phyloP scores from a whole-genome alignment of 2,797 vertebrate species.

The Sebastes cheni region DNA sequence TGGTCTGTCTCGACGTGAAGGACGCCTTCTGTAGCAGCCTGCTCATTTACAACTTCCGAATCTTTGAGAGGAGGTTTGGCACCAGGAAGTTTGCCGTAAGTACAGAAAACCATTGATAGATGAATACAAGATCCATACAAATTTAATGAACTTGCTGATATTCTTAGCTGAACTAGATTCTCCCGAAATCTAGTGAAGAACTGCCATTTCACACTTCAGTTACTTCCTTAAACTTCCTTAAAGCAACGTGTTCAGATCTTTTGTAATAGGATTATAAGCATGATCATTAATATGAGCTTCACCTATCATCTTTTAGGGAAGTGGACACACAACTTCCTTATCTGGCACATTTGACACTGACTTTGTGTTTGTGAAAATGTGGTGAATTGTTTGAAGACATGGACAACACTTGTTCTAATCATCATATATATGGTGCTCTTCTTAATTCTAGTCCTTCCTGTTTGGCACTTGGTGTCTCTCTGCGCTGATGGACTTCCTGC shows the following conservation, averaged over 20 bases:
- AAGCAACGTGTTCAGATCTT: not conserved
- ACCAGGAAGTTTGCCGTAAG: constrained; percentile 96
- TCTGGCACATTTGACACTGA: not conserved
- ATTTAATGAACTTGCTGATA: not conserved
- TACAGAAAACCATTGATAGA: constrained; percentile 11
- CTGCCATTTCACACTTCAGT: not conserved
- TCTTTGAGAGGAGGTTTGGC: constrained; percentile 96
- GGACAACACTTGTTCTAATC: not conserved
- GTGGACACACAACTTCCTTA: constrained; percentile 1
- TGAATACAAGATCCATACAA: not conserved
- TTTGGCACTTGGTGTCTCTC: constrained; percentile 92
- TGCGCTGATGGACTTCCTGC: constrained; percentile 87
- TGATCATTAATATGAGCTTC: not conserved
- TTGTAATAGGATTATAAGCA: not conserved
- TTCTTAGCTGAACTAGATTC: not conserved
- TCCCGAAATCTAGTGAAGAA: not conserved
- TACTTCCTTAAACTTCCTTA: not conserved
- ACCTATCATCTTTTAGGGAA: not conserved
- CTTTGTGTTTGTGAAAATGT: not conserved
- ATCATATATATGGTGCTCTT: not conserved
- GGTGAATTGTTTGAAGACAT: not conserved
- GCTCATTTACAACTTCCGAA: constrained; percentile 96
- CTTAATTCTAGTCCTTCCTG: constrained; percentile 89
- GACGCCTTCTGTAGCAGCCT: constrained; percentile 95
- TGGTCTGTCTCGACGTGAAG: constrained; percentile 94